Percentiles rank a stretch among this genome's conserved stretches.
phyloP scores from a whole-genome alignment of 2,113 vertebrate species.

The Glaucomys volans region DNA sequence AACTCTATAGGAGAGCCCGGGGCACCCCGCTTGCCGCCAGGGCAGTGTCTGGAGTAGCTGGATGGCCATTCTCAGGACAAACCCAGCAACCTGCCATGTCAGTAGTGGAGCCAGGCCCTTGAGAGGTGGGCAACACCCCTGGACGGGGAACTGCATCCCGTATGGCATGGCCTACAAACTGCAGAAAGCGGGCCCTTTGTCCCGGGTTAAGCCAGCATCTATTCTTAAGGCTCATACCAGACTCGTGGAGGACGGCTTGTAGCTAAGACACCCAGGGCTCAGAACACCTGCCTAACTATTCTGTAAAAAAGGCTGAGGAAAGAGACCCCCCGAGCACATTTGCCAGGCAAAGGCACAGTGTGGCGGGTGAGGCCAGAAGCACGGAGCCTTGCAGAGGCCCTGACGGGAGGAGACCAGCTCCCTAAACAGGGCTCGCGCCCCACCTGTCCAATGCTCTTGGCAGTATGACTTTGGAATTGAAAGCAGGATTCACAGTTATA shows the following conservation, averaged over 20 bases:
- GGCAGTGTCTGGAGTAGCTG: neutral
- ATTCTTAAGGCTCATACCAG: constrained; percentile 31
- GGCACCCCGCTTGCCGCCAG: neutral
- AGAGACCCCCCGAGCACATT: neutral
- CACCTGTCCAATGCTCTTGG: neutral
- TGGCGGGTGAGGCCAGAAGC: neutral
- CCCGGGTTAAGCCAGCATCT: constrained; percentile 55
- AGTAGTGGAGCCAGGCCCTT: constrained; percentile 3
- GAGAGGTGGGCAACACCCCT: constrained; percentile 19
- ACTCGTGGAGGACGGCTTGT: neutral
- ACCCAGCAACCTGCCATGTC: neutral
- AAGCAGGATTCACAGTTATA: neutral
- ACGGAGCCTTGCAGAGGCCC: neutral
- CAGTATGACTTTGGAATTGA: neutral
- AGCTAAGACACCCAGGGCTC: constrained; percentile 35
- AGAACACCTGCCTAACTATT: neutral
- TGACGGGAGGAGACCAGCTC: neutral
- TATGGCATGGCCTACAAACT: constrained; percentile 26
- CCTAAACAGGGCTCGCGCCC: neutral
- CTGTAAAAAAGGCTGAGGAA: neutral
- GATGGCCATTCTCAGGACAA: constrained; percentile 51
- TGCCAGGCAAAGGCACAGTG: neutral
- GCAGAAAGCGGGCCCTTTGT: constrained; percentile 34
- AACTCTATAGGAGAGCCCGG: rapidly evolving
- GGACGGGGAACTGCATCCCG: constrained; percentile 7